A percentile compares a stretch with the other conserved stretches of the same genome.
Evolutionary conservation across 2,888 invertebrate genomes (phyloP).

Genomic region (Glomeris marginata): DNA sequence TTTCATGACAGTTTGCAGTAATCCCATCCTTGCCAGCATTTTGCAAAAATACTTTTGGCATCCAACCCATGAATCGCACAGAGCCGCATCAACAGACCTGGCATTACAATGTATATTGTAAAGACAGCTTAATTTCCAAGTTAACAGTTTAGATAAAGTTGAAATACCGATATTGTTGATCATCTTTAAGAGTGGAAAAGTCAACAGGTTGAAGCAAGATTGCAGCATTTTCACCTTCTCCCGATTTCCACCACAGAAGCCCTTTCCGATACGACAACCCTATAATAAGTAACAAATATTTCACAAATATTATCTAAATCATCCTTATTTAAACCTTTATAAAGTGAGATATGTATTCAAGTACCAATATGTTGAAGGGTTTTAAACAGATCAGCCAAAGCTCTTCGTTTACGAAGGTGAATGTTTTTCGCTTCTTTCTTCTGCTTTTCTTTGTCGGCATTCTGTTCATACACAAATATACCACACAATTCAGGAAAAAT

Average conservation of each 20-base stretch:
- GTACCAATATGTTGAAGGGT: conserved; percentile 41
- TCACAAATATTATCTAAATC: too few species aligned
- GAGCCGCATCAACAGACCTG: conserved; percentile 8
- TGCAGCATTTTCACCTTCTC: conserved; percentile 26
- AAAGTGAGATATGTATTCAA: not conserved
- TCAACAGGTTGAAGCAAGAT: conserved; percentile 37
- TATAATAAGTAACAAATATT: too few species aligned
- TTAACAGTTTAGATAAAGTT: too few species aligned
- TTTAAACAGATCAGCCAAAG: conserved; percentile 72
- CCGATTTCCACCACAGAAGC: conserved; percentile 27
- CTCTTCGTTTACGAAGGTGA: conserved; percentile 68
- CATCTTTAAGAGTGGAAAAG: not conserved
- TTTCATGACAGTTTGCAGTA: conserved; percentile 42
- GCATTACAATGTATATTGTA: too few species aligned
- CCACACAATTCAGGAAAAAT: not conserved
- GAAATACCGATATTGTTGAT: too few species aligned
- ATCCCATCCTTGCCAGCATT: conserved; percentile 50
- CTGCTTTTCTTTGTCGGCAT: conserved; percentile 28
- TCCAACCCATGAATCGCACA: conserved; percentile 37
- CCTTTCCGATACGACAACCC: conserved; percentile 74
- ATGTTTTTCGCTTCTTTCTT: conserved; percentile 52
- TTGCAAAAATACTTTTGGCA: conserved; percentile 59
- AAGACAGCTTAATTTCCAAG: too few species aligned
- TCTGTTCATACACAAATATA: conserved; percentile 20
- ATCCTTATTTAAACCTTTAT: not conserved